These are phyloP conservation scores for Fulmarus glacialis DNA, from an alignment of 2,113 vertebrate species.

Conservation along the genomic window DNA sequence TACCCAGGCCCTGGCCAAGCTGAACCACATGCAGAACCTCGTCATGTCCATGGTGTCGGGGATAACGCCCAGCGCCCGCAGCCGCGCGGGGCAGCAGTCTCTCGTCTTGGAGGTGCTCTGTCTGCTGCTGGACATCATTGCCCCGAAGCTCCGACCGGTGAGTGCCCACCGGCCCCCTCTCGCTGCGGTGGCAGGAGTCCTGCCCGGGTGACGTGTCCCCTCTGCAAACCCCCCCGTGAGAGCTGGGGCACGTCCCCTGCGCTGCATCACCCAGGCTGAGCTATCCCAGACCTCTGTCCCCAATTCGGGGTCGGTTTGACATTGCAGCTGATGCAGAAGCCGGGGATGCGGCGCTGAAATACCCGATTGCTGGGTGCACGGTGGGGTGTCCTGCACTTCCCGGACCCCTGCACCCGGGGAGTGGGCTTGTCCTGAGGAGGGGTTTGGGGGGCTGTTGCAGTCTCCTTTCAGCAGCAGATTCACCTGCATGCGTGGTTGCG, in stretches of 20 bases:
- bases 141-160: slow-evolving; percentile 90
- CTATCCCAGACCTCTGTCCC: accelerated
- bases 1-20: slow-evolving; percentile 79
- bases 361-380: accelerated
- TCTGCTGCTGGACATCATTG: slow-evolving; percentile 89
- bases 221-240: accelerated
- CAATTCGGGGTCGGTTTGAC: accelerated
- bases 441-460: neutral
- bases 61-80: slow-evolving; percentile 77
- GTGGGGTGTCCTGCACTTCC: neutral
- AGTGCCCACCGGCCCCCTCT: neutral
- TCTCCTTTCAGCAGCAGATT: neutral
- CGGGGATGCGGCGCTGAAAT: accelerated
- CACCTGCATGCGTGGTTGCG: accelerated
- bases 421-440: neutral
- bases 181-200: neutral
- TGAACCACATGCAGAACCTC: slow-evolving; percentile 78
- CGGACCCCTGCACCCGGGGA: accelerated
- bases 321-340: neutral
- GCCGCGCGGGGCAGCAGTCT: slow-evolving; percentile 68
- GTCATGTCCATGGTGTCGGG: slow-evolving; percentile 84
- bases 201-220: neutral
- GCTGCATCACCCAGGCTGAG: neutral
- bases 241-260: accelerated
- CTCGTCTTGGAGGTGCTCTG: slow-evolving; percentile 87